Evolutionary conservation across 1,140 invertebrate genomes (phyloP).

Genomic region (Pachypeltis micranthus): DNA sequence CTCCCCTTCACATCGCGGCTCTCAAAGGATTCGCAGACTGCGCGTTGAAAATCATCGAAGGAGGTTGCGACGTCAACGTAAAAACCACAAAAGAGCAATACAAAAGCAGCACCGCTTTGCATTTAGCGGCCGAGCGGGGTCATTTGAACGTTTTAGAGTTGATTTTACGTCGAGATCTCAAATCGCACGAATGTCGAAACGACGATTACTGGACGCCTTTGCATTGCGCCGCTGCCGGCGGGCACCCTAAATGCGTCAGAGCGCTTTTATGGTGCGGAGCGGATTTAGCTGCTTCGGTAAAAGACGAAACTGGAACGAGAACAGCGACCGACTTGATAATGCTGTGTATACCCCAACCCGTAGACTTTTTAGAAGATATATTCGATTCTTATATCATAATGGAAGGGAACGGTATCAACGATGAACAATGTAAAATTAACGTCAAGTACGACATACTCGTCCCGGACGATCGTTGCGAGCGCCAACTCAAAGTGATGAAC

Average conservation of each 20-base stretch:
- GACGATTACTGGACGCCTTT: constrained; percentile 40
- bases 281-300: constrained; percentile 44
- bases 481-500: constrained; percentile 39
- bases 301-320: constrained; percentile 38
- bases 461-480: constrained; percentile 29
- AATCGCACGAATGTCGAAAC: not conserved
- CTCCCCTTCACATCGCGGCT: constrained; percentile 57
- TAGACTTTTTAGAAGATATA: constrained; percentile 38
- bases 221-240: constrained; percentile 45
- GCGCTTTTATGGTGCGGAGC: constrained; percentile 44
- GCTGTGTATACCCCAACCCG: constrained; percentile 39
- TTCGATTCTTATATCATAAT: constrained; percentile 39
- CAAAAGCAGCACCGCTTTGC: constrained; percentile 43
- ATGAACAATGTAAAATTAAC: constrained; percentile 36
- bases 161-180: constrained; percentile 19
- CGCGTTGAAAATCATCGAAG: constrained; percentile 47
- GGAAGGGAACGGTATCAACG: constrained; percentile 36
- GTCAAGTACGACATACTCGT: constrained; percentile 39
- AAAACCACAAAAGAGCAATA: constrained; percentile 33
- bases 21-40: constrained; percentile 49
- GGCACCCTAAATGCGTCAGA: constrained; percentile 44
- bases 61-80: constrained; percentile 37
- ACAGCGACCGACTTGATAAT: constrained; percentile 38
- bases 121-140: constrained; percentile 43
- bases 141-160: constrained; percentile 31